phyloP scores from a whole-genome alignment of 2,113 vertebrate genomes.

The Illadopsis cleaveri region DNA sequence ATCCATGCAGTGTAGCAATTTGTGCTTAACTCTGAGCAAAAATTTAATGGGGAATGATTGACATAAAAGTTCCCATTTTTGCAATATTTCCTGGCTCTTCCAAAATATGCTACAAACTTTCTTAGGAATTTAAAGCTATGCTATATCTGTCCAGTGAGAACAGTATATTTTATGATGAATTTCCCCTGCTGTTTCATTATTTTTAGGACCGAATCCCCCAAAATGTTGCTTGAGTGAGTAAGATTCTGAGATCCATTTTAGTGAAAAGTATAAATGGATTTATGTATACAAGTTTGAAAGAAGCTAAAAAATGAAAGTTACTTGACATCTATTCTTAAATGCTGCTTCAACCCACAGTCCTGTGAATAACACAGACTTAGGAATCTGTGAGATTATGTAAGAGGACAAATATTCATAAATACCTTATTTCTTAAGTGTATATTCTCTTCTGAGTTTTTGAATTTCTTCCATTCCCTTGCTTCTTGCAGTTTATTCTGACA shows the following conservation, averaged over 20 bases:
- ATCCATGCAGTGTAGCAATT: not conserved
- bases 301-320: not conserved
- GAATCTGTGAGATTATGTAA: not conserved
- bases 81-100: not conserved
- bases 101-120: not conserved
- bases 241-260: not conserved
- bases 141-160: not conserved
- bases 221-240: not conserved
- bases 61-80: not conserved
- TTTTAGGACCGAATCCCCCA: not conserved
- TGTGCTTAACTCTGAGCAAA: not conserved
- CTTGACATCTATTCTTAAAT: not conserved
- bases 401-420: not conserved
- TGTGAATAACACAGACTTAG: not conserved
- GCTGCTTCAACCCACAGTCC: not conserved
- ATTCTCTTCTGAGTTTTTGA: not conserved
- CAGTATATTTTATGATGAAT: not conserved
- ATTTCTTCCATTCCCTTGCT: not conserved
- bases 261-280: not conserved
- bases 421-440: not conserved
- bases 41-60: not conserved
- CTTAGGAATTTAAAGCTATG: not conserved
- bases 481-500: not conserved
- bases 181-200: not conserved
- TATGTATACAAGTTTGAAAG: not conserved